These are phyloP conservation scores for Drosophila flavopinicola DNA, from an alignment of 2,888 invertebrate genomes.

Conservation along the genomic window DNA sequence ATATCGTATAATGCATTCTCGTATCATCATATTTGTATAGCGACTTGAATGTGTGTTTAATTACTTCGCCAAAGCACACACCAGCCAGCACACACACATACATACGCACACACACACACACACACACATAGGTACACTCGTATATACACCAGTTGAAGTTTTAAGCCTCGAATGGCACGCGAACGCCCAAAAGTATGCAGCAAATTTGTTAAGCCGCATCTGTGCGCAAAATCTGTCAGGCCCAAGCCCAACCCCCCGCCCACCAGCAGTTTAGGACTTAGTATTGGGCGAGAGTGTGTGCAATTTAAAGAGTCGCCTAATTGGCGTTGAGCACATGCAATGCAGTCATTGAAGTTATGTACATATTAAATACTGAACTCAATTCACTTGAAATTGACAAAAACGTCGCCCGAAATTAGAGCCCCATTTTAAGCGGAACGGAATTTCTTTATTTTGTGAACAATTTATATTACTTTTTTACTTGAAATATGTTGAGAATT, in stretches of 20 bases:
- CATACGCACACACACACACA: slow-evolving; percentile 10
- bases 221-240: slow-evolving; percentile 32
- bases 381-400: too few species aligned
- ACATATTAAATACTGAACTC: too few species aligned
- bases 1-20: slow-evolving; percentile 61
- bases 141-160: slow-evolving; percentile 26
- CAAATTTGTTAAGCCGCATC: slow-evolving; percentile 53
- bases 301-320: slow-evolving; percentile 20
- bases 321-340: slow-evolving; percentile 20
- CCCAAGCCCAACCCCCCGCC: not conserved
- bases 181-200: slow-evolving; percentile 38
- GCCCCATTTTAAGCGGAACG: too few species aligned
- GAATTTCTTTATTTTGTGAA: too few species aligned
- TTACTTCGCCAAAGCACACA: slow-evolving; percentile 54
- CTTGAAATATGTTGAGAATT: too few species aligned
- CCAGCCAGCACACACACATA: slow-evolving; percentile 14
- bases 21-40: slow-evolving; percentile 59
- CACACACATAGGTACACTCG: slow-evolving; percentile 2
- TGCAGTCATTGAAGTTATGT: slow-evolving; percentile 8
- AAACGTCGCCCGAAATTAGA: too few species aligned
- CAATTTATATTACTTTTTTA: too few species aligned
- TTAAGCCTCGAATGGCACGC: slow-evolving; percentile 45
- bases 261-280: slow-evolving; percentile 5
- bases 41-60: slow-evolving; percentile 65
- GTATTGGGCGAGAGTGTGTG: not conserved